Conservation (phyloP, 1,140 invertebrate genomes). For the Apocrypta bakeri region DNA sequence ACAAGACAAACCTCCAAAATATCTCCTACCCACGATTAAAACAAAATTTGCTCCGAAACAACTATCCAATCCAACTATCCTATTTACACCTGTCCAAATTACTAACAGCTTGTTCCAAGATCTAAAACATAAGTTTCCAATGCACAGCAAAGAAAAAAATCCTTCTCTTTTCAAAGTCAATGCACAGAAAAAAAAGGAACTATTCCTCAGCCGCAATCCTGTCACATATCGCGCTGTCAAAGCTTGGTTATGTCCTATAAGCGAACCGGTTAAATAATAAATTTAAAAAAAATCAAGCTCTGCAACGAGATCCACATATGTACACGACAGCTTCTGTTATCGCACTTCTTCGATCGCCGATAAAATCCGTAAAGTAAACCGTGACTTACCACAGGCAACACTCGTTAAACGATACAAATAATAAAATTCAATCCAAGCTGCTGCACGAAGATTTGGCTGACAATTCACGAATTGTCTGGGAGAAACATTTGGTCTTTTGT, state of each 20-base stretch:
- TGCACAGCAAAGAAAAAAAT: not conserved
- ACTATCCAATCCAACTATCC: too few relatives aligned
- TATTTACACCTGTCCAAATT: too few relatives aligned
- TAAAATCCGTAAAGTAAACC: not conserved
- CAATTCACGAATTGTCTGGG: not conserved
- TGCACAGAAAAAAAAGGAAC: too few relatives aligned
- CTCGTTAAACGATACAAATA: not conserved
- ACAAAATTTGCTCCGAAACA: too few relatives aligned
- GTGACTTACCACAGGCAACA: not conserved
- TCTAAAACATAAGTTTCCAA: not conserved
- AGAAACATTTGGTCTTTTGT: not conserved
- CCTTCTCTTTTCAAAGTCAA: slow-evolving; percentile 15
- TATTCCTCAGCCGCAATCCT: not conserved
- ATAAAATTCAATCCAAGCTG: not conserved
- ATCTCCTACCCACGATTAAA: too few relatives aligned
- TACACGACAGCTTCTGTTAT: too few relatives aligned
- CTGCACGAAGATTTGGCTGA: not conserved
- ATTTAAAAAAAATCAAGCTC: too few relatives aligned
- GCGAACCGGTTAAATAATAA: not conserved
- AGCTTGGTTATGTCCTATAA: not conserved
- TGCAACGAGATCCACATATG: too few relatives aligned
- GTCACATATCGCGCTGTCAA: slow-evolving; percentile 28
- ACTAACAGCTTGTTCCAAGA: not conserved
- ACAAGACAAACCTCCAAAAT: too few relatives aligned
- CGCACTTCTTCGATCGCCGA: too few relatives aligned